A percentile compares a stretch with the other conserved stretches of the same genome.
These are phyloP conservation scores for Argentina silus DNA, from an alignment of 2,797 vertebrate genomes.

Conservation along the genomic window DNA sequence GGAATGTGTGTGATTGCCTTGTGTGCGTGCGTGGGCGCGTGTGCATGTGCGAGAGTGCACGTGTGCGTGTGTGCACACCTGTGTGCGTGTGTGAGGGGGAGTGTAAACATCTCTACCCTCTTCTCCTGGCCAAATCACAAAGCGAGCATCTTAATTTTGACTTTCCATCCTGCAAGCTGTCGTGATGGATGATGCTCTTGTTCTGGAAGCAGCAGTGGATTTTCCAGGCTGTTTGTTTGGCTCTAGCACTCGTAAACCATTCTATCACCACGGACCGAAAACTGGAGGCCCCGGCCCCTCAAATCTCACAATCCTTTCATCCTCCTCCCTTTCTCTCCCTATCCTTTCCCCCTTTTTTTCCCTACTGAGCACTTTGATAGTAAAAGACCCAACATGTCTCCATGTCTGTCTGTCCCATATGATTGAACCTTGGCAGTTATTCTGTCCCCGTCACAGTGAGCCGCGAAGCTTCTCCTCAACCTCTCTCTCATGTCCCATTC, in stretches of 20 bases:
- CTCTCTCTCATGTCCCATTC: conserved; percentile 27
- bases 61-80: background rate
- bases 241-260: conserved; percentile 35
- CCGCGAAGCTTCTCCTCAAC: background rate
- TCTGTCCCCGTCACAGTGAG: background rate
- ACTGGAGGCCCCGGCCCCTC: conserved; percentile 20
- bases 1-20: background rate
- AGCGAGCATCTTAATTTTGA: conserved; percentile 4
- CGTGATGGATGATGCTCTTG: conserved; percentile 51
- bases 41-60: background rate
- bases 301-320: conserved; percentile 1
- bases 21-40: background rate
- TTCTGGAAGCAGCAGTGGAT: conserved; percentile 35
- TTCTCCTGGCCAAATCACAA: background rate
- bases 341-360: background rate
- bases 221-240: conserved; percentile 53
- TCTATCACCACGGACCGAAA: no score
- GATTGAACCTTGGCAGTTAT: background rate
- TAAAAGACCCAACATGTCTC: background rate
- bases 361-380: no score
- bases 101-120: conserved; percentile 9
- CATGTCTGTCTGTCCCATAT: background rate
- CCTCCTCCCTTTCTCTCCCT: no score
- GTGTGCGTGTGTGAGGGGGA: conserved; percentile 8
- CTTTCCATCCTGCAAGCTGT: conserved; percentile 24